Evolutionary conservation across 1,140 invertebrate species (phyloP), one percentile per base, ranked within the genome.

Genomic region (Lucilia sericata): DNA sequence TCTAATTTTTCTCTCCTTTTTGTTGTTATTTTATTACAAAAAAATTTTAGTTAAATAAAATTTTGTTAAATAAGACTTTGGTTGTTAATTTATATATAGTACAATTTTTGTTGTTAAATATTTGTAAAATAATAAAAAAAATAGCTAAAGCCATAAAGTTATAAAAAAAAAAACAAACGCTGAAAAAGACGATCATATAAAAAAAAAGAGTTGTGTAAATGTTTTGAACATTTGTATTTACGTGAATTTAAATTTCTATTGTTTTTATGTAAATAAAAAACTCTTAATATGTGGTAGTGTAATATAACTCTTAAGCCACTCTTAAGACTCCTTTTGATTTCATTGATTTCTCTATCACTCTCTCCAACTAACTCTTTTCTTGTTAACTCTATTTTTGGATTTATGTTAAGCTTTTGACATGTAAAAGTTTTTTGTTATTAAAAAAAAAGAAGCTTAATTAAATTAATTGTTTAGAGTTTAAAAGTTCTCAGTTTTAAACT

Each of bases 341-440:
- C 51, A 34, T 76, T 36, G 55, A 36, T 83, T 76, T 83, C 21
- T 83, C 70, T 83, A 51, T 83, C 82, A 74, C 82, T 76, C 75
- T 76, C 74, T 76, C 74, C 76, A 51, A 74, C 82, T 83, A 30
- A 47, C 74, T 83, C 51, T 42, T 34, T 42, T 74, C 47, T 55
- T 42, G 42, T 65, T 83, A 14, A 47, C 74, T 76, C 74, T 74
- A 34, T 83, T 10, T 30, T 65, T 76, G 74, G 21, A 76, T n/a
- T 51, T 47, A 55, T 76, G 25, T 83, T 42, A 42, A 51, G 13
- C 36, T 5, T 49, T 9, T 55, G 70, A 42, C 5, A 10, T 42
- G 42, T 42, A 42, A 8, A 42, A 7, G 42, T 42, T 42, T 42
- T 30, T 42, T 42, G 42, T 74, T 76, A 19, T 36, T 83, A 49